phyloP scores from a whole-genome alignment of 2,113 vertebrate genomes.

The Hippocampus comes region DNA sequence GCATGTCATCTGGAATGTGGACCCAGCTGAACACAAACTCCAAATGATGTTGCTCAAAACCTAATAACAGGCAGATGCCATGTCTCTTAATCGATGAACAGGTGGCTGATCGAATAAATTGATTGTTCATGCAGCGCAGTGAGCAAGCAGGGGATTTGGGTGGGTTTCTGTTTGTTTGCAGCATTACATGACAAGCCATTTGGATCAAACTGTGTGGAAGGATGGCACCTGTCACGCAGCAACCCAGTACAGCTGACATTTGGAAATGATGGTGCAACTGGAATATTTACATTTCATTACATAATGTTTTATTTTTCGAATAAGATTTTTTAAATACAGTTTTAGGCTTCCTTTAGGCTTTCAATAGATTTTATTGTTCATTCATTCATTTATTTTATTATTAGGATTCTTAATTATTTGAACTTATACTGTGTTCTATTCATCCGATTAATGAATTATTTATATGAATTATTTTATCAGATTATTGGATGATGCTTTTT shows the following conservation, averaged over 20 bases:
- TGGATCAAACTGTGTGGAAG: background rate
- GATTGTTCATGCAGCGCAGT: background rate
- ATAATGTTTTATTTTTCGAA: background rate
- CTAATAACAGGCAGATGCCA: background rate
- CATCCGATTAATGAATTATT: background rate
- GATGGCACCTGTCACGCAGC: background rate
- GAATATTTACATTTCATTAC: no score
- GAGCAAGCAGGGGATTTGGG: background rate
- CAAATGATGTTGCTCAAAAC: background rate
- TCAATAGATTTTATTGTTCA: background rate
- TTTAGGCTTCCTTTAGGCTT: no score
- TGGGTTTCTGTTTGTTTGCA: background rate
- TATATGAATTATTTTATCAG: background rate
- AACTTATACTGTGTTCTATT: background rate
- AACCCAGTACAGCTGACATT: background rate
- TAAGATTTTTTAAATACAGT: background rate
- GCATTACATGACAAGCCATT: background rate
- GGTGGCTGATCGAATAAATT: background rate
- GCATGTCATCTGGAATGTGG: conserved; percentile 17
- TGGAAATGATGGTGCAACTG: no score
- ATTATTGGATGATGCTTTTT: background rate
- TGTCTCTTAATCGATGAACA: background rate
- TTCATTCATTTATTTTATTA: background rate
- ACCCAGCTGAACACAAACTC: conserved; percentile 6
- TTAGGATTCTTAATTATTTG: no score